phyloP scores from a whole-genome alignment of 2,797 vertebrate species.

The Mustela erminea region DNA sequence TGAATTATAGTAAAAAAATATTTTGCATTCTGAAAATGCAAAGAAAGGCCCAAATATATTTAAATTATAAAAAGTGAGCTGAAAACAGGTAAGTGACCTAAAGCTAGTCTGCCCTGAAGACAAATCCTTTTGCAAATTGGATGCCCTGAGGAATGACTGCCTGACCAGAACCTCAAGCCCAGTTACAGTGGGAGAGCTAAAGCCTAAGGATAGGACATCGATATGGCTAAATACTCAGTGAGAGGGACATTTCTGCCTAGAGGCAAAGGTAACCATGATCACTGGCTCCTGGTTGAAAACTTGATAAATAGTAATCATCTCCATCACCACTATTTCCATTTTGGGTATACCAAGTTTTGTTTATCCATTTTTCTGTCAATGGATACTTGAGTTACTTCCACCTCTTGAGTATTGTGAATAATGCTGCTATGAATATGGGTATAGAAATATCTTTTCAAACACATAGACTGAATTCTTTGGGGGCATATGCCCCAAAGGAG shows the following conservation, averaged over 20 bases:
- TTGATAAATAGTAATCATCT: background rate
- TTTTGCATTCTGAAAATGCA: background rate
- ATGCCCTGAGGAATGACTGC: background rate
- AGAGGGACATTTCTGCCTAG: background rate
- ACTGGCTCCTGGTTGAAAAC: background rate
- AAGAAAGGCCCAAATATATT: background rate
- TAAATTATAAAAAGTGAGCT: background rate
- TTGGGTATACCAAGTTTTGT: background rate
- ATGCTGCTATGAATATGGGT: background rate
- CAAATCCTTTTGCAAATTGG: background rate
- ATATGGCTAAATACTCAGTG: background rate
- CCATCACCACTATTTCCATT: background rate
- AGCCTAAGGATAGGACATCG: background rate
- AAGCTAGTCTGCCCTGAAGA: background rate
- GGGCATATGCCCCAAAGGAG: background rate
- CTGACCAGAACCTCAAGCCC: background rate
- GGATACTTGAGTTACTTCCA: background rate
- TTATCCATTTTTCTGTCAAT: background rate
- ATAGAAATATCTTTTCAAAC: background rate
- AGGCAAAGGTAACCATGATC: background rate
- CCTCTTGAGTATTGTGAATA: background rate
- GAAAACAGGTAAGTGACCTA: background rate
- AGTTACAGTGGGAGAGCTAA: background rate
- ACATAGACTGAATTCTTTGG: background rate
- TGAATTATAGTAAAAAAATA: background rate